Conservation (phyloP, 2,888 invertebrate species). For the Trissolcus brochymenae region DNA sequence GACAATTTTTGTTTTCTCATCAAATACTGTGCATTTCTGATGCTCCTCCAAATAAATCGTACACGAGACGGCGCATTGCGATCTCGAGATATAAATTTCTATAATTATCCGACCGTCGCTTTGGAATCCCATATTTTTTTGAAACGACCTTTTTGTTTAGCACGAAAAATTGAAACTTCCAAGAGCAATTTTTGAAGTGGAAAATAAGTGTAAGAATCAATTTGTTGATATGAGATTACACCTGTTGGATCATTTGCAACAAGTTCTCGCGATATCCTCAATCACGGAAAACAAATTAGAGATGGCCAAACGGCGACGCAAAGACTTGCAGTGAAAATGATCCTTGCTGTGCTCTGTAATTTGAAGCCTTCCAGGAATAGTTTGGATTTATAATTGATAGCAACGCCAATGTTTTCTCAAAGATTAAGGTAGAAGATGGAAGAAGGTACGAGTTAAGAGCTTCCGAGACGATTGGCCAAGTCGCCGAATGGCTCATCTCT, state of each 20-base stretch:
- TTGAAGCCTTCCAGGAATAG: conserved; percentile 70
- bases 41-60: conserved; percentile 5
- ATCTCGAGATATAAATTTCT: background rate
- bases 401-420: conserved; percentile 64
- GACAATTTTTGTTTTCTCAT: conserved; percentile 18
- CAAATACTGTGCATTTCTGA: conserved; percentile 5
- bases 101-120: background rate
- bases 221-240: conserved; percentile 23
- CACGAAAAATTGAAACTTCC: background rate
- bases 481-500: conserved; percentile 54
- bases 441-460: conserved; percentile 58
- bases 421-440: conserved; percentile 56
- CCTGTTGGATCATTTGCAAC: conserved; percentile 32
- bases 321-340: conserved; percentile 55
- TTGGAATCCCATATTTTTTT: background rate
- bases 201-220: background rate
- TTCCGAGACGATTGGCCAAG: conserved; percentile 56
- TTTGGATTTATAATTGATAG: conserved; percentile 69
- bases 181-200: background rate
- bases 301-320: conserved; percentile 40
- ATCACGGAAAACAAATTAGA: conserved; percentile 50
- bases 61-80: background rate
- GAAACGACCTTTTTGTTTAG: too few relatives aligned
- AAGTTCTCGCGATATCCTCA: conserved; percentile 34
- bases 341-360: conserved; percentile 62